These are phyloP conservation scores for Myrmecophaga tridactyla DNA, from an alignment of 2,113 vertebrate genomes.

Conservation along the genomic window DNA sequence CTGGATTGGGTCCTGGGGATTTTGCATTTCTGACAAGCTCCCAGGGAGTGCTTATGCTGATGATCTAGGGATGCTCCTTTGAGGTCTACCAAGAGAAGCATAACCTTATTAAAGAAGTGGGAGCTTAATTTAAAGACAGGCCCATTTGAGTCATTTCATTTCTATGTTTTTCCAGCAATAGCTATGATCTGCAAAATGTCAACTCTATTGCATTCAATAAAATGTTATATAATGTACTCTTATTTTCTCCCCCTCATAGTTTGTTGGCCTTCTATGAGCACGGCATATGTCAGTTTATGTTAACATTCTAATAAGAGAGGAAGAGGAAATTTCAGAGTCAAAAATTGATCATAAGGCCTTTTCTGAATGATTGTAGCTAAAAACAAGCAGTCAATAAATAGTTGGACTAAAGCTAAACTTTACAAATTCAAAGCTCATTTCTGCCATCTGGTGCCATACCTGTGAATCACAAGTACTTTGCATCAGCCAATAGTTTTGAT, in stretches of 20 bases:
- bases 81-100: background rate
- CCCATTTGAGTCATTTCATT: background rate
- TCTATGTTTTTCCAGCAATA: background rate
- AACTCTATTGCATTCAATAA: background rate
- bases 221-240: background rate
- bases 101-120: background rate
- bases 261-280: background rate
- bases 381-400: background rate
- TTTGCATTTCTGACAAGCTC: background rate
- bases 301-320: background rate
- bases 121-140: background rate
- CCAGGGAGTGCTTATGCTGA: background rate
- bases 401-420: background rate
- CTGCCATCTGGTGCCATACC: slow-evolving; percentile 79
- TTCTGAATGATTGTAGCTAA: background rate
- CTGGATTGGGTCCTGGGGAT: background rate
- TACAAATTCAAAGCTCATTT: slow-evolving; percentile 65
- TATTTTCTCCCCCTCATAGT: background rate
- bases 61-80: background rate
- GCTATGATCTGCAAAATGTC: background rate
- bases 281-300: background rate
- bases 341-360: background rate
- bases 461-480: slow-evolving; percentile 50
- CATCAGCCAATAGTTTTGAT: background rate
- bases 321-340: background rate